Conservation (phyloP, 2,888 invertebrate genomes). For the Syritta pipiens region DNA sequence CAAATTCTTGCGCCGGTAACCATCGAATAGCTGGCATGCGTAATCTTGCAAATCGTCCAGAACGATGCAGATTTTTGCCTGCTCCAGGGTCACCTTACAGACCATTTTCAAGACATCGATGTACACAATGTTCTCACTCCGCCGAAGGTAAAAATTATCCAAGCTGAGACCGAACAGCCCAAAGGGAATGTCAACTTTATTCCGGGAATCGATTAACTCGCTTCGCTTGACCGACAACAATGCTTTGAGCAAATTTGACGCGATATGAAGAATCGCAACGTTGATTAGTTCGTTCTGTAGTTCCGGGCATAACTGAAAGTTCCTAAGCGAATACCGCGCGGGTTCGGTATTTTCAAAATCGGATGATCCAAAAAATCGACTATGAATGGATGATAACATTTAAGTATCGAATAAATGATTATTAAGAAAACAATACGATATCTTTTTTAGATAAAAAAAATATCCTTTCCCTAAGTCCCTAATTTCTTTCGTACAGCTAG, state of each 20-base stretch:
- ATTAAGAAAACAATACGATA: too few relatives aligned
- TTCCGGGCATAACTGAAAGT: not conserved
- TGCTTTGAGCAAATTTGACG: not conserved
- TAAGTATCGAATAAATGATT: too few relatives aligned
- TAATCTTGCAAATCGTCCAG: slow-evolving; percentile 23
- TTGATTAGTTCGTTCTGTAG: not conserved
- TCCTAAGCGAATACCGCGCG: not conserved
- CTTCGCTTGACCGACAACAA: not conserved
- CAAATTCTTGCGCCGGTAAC: not conserved
- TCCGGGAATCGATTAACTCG: not conserved
- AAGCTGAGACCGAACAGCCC: slow-evolving; percentile 30
- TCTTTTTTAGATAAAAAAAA: too few relatives aligned
- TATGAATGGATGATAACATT: not conserved
- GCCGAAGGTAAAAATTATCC: slow-evolving; percentile 5
- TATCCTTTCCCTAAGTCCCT: too few relatives aligned
- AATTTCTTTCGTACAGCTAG: too few relatives aligned
- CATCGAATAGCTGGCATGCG: not conserved
- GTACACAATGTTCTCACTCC: not conserved
- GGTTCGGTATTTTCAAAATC: not conserved
- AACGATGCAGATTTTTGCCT: slow-evolving; percentile 32
- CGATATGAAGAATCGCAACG: not conserved
- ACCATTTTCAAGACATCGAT: slow-evolving; percentile 17
- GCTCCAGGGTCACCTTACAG: not conserved
- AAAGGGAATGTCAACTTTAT: slow-evolving; percentile 2
- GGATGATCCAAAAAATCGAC: not conserved